A percentile compares a stretch with the other conserved stretches of the same genome.
These are phyloP conservation scores for Colletes latitarsis DNA, from an alignment of 1,140 invertebrate genomes.

Conservation along the genomic window DNA sequence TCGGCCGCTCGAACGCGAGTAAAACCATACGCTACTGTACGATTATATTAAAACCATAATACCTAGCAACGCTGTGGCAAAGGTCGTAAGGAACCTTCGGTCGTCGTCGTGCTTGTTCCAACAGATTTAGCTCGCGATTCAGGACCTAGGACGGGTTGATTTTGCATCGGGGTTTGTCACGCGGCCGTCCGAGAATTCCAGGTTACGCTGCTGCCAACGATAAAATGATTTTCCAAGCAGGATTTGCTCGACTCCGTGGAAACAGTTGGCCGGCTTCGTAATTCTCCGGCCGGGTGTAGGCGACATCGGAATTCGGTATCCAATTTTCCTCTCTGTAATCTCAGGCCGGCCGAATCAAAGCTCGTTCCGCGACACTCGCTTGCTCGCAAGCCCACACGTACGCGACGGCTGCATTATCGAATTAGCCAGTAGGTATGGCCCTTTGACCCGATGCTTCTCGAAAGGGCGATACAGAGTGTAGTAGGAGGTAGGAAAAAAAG, in stretches of 20 bases:
- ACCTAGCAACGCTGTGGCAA: too few species aligned
- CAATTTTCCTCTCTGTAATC: slow-evolving; percentile 68
- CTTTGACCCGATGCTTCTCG: slow-evolving; percentile 48
- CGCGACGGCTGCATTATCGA: slow-evolving; percentile 59
- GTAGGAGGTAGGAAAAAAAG: background rate
- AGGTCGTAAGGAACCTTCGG: too few species aligned
- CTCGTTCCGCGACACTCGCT: slow-evolving; percentile 21
- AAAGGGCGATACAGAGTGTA: slow-evolving; percentile 28
- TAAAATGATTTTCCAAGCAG: too few species aligned
- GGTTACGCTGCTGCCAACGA: background rate
- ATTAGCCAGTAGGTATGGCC: slow-evolving; percentile 61
- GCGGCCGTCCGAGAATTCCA: background rate
- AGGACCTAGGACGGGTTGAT: too few species aligned
- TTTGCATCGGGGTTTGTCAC: too few species aligned
- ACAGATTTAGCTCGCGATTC: too few species aligned
- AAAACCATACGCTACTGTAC: too few species aligned
- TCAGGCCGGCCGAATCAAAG: slow-evolving; percentile 65
- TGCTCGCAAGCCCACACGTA: background rate
- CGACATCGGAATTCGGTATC: slow-evolving; percentile 65
- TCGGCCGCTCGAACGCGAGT: too few species aligned
- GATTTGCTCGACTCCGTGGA: background rate
- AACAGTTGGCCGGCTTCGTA: background rate
- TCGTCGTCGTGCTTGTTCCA: too few species aligned
- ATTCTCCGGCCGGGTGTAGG: slow-evolving; percentile 19
- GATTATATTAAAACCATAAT: too few species aligned